A percentile compares a stretch with the other conserved stretches of the same genome.
Conservation (phyloP, 2,888 invertebrate species). For the Microplitis deprimator region DNA sequence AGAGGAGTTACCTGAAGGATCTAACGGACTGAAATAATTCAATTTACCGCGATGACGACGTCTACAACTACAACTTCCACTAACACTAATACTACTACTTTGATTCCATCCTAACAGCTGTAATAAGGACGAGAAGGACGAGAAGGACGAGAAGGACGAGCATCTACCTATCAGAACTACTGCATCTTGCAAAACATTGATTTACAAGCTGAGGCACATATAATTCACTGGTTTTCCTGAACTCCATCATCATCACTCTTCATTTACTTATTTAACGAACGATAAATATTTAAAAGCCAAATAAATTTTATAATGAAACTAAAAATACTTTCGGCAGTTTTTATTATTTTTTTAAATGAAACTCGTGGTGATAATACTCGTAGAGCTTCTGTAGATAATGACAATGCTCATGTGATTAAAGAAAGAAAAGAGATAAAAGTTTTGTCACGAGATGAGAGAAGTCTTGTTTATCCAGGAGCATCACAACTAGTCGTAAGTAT, state of each 20-base stretch:
- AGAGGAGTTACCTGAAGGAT: conserved; percentile 40
- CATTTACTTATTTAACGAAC: conserved; percentile 7
- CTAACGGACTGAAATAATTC: conserved; percentile 54
- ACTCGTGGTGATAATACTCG: too few relatives aligned
- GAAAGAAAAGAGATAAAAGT: too few relatives aligned
- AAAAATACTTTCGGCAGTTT: too few relatives aligned
- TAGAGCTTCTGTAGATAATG: too few relatives aligned
- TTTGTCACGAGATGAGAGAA: conserved; percentile 49
- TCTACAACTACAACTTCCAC: conserved; percentile 23
- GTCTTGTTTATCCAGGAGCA: conserved; percentile 58
- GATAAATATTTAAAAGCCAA: too few relatives aligned
- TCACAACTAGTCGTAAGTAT: conserved; percentile 61
- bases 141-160: not conserved
- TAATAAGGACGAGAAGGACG: not conserved
- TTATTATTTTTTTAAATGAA: too few relatives aligned
- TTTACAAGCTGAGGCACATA: conserved; percentile 33
- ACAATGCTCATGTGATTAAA: too few relatives aligned
- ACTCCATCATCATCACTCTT: conserved; percentile 30
- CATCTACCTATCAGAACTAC: not conserved
- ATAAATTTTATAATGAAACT: too few relatives aligned
- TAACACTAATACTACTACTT: not conserved
- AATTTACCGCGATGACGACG: conserved; percentile 49
- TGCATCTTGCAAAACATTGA: conserved; percentile 23
- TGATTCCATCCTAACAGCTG: not conserved
- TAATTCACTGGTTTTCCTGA: conserved; percentile 30